These are phyloP conservation scores for Diabrotica balteata DNA, from an alignment of 2,888 invertebrate genomes.

Conservation along the genomic window DNA sequence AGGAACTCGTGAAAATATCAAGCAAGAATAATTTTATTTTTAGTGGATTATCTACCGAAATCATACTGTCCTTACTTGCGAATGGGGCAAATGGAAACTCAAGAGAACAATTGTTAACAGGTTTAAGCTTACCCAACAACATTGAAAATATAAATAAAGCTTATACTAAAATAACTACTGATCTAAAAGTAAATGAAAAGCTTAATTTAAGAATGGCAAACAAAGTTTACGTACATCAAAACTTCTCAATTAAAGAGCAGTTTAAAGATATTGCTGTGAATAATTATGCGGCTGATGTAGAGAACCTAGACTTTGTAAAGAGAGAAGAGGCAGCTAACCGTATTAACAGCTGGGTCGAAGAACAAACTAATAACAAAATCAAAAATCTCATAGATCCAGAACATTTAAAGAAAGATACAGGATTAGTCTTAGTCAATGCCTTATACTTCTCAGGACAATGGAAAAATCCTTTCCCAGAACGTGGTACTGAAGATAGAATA, in stretches of 20 bases:
- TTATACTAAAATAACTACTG: constrained; percentile 26
- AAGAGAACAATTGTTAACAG: constrained; percentile 39
- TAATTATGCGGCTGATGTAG: constrained; percentile 52
- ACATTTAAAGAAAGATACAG: constrained; percentile 42
- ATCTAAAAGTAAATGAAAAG: constrained; percentile 32
- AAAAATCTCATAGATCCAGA: constrained; percentile 46
- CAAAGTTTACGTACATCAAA: constrained; percentile 69
- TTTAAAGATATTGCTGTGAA: constrained; percentile 65
- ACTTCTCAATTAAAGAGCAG: constrained; percentile 62
- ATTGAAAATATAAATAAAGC: constrained; percentile 34
- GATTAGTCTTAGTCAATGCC: constrained; percentile 53
- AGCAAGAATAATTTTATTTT: constrained; percentile 14
- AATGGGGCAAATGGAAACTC: constrained; percentile 50
- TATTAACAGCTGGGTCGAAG: constrained; percentile 45
- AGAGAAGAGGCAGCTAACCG: constrained; percentile 39
- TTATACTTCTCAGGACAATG: constrained; percentile 55
- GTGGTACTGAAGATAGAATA: constrained; percentile 39
- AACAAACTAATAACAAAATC: constrained; percentile 55
- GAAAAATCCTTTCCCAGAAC: constrained; percentile 42
- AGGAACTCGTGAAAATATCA: constrained; percentile 13
- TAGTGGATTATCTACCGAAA: constrained; percentile 47
- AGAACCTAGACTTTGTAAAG: constrained; percentile 53
- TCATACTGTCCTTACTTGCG: constrained; percentile 46
- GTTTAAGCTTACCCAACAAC: constrained; percentile 36
- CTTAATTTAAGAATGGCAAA: constrained; percentile 47